phyloP scores from a whole-genome alignment of 1,140 invertebrate genomes.

The Aphelenchoides besseyi region DNA sequence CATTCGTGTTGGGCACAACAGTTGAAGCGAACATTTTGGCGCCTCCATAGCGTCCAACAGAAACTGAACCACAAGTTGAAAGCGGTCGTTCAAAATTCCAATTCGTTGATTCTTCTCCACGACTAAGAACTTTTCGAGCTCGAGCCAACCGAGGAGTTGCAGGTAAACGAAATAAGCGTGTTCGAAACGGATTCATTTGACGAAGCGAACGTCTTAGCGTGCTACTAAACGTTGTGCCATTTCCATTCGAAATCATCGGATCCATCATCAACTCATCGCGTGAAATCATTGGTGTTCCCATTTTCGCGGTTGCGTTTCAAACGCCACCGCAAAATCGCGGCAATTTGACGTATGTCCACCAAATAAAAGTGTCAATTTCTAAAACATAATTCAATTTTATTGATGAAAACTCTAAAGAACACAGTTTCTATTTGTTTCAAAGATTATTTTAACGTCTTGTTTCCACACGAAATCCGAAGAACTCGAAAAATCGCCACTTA shows the following conservation, averaged over 20 bases:
- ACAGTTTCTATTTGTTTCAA: too few species aligned
- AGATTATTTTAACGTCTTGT: too few species aligned
- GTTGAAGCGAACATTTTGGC: slow-evolving; percentile 14
- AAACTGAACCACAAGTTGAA: slow-evolving; percentile 15
- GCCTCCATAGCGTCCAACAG: slow-evolving; percentile 1
- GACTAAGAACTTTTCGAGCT: slow-evolving; percentile 48
- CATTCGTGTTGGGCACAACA: neutral
- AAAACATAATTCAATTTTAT: neutral
- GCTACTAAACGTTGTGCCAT: slow-evolving; percentile 5
- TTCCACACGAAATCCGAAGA: neutral
- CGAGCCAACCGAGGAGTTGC: slow-evolving; percentile 51
- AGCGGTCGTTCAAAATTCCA: slow-evolving; percentile 56
- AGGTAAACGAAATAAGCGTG: slow-evolving; percentile 49
- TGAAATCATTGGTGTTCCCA: slow-evolving; percentile 9
- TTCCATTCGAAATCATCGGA: neutral
- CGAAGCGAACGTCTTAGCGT: slow-evolving; percentile 52
- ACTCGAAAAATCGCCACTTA: neutral
- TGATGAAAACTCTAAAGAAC: too few species aligned
- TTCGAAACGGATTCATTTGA: slow-evolving; percentile 58
- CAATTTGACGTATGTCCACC: neutral
- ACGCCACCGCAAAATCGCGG: neutral
- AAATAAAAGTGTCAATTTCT: neutral
- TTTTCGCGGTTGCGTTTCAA: neutral
- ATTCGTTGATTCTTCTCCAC: slow-evolving; percentile 50
- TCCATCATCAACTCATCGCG: slow-evolving; percentile 12